A percentile compares a stretch with the other conserved stretches of the same genome.
These are phyloP conservation scores for Delia radicum DNA, from an alignment of 1,140 invertebrate species.

Conservation along the genomic window DNA sequence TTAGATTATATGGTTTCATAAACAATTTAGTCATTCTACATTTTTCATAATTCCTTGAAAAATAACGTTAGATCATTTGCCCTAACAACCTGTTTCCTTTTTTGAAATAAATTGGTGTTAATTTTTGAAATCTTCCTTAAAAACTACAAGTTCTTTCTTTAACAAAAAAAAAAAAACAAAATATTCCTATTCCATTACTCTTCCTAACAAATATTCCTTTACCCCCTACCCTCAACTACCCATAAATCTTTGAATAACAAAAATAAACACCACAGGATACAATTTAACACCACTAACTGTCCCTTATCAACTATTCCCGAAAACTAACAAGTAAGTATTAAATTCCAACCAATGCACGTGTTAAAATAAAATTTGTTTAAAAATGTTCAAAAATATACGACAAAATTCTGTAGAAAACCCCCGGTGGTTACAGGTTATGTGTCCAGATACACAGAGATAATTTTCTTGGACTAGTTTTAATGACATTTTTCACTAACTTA, in stretches of 20 bases:
- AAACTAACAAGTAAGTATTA: background rate
- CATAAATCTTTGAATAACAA: background rate
- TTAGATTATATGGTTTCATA: too few species aligned
- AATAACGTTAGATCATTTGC: background rate
- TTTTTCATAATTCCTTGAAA: too few species aligned
- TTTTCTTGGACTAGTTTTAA: too few species aligned
- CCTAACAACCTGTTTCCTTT: background rate
- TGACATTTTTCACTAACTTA: too few species aligned
- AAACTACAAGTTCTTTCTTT: background rate
- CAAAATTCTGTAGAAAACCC: background rate
- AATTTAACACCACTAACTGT: conserved; percentile 19
- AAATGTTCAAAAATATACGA: background rate
- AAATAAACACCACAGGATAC: conserved; percentile 12
- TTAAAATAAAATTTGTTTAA: background rate
- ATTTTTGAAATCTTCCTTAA: background rate
- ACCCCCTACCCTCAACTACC: background rate
- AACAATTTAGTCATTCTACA: too few species aligned
- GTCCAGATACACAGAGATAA: too few species aligned
- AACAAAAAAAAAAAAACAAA: background rate
- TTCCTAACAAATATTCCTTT: background rate
- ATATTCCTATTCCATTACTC: too few species aligned
- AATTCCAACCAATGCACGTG: background rate
- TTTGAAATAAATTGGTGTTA: background rate
- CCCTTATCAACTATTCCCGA: background rate
- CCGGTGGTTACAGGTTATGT: background rate